These are phyloP conservation scores for Apodemia mormo DNA, from an alignment of 2,888 invertebrate species.

Conservation along the genomic window DNA sequence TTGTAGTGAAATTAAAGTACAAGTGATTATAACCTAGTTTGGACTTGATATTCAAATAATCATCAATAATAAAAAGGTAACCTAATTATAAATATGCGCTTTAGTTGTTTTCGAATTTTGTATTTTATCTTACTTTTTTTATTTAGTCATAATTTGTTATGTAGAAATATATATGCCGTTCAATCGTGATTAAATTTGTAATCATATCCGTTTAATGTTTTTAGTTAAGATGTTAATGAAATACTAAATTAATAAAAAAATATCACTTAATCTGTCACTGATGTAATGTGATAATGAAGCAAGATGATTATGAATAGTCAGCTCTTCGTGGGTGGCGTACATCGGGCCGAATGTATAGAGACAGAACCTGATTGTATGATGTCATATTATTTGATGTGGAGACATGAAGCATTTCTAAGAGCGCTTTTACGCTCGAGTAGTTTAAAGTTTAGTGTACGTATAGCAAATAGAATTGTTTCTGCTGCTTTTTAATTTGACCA, in stretches of 20 bases:
- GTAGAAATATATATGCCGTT: too few species aligned
- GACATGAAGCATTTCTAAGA: constrained; percentile 31
- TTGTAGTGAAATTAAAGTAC: too few species aligned
- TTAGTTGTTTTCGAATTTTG: too few species aligned
- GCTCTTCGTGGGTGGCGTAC: constrained; percentile 71
- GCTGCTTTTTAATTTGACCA: neutral
- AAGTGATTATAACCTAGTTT: too few species aligned
- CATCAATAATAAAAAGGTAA: too few species aligned
- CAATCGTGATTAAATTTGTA: neutral
- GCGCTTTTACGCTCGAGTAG: neutral
- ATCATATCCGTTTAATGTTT: neutral
- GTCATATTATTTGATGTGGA: constrained; percentile 48
- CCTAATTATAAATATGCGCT: too few species aligned
- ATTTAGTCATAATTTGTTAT: too few species aligned
- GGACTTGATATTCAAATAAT: too few species aligned
- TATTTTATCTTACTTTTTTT: too few species aligned
- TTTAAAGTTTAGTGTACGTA: constrained; percentile 1
- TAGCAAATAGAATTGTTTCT: constrained; percentile 4
- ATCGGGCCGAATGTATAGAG: constrained; percentile 66
- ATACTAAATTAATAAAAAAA: neutral
- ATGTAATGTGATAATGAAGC: constrained; percentile 35
- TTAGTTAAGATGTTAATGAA: neutral
- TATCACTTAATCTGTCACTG: constrained; percentile 38
- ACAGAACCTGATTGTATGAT: constrained; percentile 43
- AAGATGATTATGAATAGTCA: constrained; percentile 39